Conservation (phyloP, 2,113 vertebrate genomes). For the Archocentrus centrarchus region DNA sequence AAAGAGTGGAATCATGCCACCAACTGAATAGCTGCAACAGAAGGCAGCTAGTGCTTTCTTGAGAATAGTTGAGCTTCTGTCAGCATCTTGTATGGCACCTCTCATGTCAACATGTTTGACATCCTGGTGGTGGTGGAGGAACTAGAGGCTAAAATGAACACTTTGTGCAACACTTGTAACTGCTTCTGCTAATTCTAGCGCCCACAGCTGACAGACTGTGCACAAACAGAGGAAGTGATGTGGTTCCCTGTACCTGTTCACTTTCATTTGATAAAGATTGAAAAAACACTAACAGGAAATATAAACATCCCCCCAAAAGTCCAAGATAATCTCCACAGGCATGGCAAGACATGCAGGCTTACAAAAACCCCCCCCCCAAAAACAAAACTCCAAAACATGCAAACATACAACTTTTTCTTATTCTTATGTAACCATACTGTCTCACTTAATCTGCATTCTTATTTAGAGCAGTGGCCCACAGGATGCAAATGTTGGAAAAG, state of each 20-base stretch:
- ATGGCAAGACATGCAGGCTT: background rate
- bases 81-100: background rate
- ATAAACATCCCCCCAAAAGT: background rate
- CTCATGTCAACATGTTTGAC: background rate
- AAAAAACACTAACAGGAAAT: background rate
- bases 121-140: background rate
- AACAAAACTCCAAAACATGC: background rate
- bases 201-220: slow-evolving; percentile 4
- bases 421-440: slow-evolving; percentile 16
- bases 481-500: slow-evolving; percentile 38
- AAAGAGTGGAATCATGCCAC: background rate
- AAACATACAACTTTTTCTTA: background rate
- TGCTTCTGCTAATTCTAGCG: slow-evolving; percentile 16
- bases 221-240: background rate
- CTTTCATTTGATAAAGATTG: background rate
- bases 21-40: background rate
- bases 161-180: slow-evolving; percentile 3
- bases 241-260: background rate
- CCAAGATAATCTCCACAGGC: background rate
- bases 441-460: slow-evolving; percentile 28
- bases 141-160: slow-evolving; percentile 8
- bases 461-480: slow-evolving; percentile 39
- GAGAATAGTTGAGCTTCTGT: background rate
- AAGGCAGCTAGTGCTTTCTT: background rate
- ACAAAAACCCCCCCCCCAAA: background rate